These are phyloP conservation scores for Decapterus maruadsi DNA, from an alignment of 2,797 vertebrate species.

Conservation along the genomic window DNA sequence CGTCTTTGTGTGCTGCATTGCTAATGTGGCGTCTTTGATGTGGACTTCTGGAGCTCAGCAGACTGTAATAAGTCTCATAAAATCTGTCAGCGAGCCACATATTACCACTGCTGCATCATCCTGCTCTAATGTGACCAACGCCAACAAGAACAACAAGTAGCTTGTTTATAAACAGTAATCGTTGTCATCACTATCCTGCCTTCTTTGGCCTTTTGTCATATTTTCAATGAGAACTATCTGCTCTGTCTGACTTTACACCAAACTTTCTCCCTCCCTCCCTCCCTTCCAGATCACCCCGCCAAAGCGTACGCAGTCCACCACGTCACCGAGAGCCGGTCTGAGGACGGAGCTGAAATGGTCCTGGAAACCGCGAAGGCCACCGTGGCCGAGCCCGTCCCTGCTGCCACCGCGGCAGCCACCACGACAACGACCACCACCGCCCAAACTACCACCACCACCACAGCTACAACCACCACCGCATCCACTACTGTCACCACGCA, in stretches of 20 bases:
- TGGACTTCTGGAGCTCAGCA: conserved; percentile 31
- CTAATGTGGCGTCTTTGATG: conserved; percentile 59
- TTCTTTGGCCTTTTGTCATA: background rate
- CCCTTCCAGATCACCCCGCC: conserved; percentile 81
- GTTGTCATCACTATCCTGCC: background rate
- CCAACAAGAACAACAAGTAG: conserved; percentile 21
- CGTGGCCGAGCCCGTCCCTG: conserved; percentile 16
- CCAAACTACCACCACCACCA: conserved; percentile 39
- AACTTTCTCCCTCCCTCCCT: conserved; percentile 13
- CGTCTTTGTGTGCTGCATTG: conserved; percentile 33
- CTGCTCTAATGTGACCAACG: background rate
- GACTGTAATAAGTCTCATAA: background rate
- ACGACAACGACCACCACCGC: conserved; percentile 39
- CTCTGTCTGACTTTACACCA: conserved; percentile 7
- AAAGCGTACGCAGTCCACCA: conserved; percentile 80
- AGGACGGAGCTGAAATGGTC: conserved; percentile 74
- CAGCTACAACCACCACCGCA: conserved; percentile 49
- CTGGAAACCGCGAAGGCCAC: conserved; percentile 75
- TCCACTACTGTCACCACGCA: conserved; percentile 59
- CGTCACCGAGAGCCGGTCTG: conserved; percentile 77
- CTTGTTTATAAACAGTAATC: conserved; percentile 16
- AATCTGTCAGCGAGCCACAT: too few relatives aligned
- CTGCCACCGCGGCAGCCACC: conserved; percentile 38
- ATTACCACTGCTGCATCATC: background rate
- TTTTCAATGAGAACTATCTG: conserved; percentile 36